Percentiles rank a stretch among this genome's conserved stretches.
phyloP scores from a whole-genome alignment of 2,888 invertebrate genomes.

The Gastrophysa polygoni region DNA sequence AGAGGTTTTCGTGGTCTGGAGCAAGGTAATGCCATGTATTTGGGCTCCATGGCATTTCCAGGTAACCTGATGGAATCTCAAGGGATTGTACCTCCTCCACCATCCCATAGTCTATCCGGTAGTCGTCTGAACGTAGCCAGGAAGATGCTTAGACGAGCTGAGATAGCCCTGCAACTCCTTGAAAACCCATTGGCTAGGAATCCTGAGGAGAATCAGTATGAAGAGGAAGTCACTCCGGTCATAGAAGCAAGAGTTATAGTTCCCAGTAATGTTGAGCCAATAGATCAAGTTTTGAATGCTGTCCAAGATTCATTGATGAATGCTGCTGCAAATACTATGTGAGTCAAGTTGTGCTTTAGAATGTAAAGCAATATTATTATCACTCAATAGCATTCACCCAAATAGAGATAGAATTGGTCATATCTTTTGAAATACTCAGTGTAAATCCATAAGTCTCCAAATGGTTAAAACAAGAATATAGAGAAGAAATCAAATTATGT shows the following conservation, averaged over 20 bases:
- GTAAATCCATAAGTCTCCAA: no score
- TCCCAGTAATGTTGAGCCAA: constrained; percentile 49
- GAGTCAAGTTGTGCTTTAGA: constrained; percentile 33
- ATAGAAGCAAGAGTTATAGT: constrained; percentile 57
- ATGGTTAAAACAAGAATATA: no score
- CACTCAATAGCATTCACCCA: no score
- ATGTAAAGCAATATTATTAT: no score
- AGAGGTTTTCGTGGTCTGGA: constrained; percentile 42
- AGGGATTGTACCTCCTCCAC: constrained; percentile 59
- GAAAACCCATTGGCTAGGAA: constrained; percentile 55
- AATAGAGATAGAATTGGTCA: no score
- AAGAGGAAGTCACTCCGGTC: constrained; percentile 57
- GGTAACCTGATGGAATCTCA: constrained; percentile 58
- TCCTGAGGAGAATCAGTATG: constrained; percentile 52
- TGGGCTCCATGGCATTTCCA: constrained; percentile 66
- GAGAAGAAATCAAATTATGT: no score
- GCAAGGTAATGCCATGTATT: constrained; percentile 62
- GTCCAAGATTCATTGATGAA: constrained; percentile 51
- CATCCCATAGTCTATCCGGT: constrained; percentile 60
- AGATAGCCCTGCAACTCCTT: constrained; percentile 57
- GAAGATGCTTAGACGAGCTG: constrained; percentile 61
- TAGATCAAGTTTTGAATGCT: constrained; percentile 51
- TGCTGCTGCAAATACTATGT: constrained; percentile 39
- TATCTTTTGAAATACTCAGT: no score
- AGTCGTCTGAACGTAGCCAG: constrained; percentile 62